Evolutionary conservation across 37 sponge, comb jelly and placozoan species (phyloP), one percentile per base, ranked within the genome.

Genomic region (Hormiphora californensis): DNA sequence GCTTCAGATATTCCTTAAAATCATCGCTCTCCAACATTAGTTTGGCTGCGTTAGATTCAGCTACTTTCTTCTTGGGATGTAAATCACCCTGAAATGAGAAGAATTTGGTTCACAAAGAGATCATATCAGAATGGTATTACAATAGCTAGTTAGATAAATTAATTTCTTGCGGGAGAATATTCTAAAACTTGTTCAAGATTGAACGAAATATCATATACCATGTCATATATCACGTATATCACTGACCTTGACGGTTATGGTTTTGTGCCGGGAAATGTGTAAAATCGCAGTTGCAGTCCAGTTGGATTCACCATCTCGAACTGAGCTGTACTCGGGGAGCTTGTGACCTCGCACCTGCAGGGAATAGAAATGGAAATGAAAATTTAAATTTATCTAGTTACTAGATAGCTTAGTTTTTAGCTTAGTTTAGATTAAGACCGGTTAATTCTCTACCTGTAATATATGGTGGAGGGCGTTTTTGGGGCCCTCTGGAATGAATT

Each of bases 31-130:
- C 81, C 1, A 73, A 28, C 81, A 73, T 73, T 22, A 73, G 35
- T n/a, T 73, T 43, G 9, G 81, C 81, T 40, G 81, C 81, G 43
- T 73, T 73, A 43, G 81, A 73, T 41, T 73, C 81, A 28, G 81
- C 81, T 9, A 73, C 46, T 30, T 73, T 73, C 23, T 73, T 73
- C 25, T 73, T 73, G 17, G 32, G 81, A 17, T 41, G 22, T 46
- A 73, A 43, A n/a, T 73, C 81, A 8, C 81, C 81, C 81, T 73
- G 41, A 33, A 40, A 34, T 65, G 68, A n/a, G n/a, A n/a, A n/a
- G n/a, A n/a, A n/a, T n/a, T n/a, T n/a, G n/a, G n/a, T n/a, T n/a
- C n/a, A n/a, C n/a, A n/a, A n/a, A n/a, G n/a, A n/a, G n/a, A n/a
- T n/a, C n/a, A n/a, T n/a, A n/a, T n/a, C n/a, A n/a, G n/a, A n/a